Percentiles rank a stretch among this genome's conserved stretches.
Evolutionary conservation across 2,113 vertebrate species (phyloP).

Genomic region (Micronycteris hirsuta): DNA sequence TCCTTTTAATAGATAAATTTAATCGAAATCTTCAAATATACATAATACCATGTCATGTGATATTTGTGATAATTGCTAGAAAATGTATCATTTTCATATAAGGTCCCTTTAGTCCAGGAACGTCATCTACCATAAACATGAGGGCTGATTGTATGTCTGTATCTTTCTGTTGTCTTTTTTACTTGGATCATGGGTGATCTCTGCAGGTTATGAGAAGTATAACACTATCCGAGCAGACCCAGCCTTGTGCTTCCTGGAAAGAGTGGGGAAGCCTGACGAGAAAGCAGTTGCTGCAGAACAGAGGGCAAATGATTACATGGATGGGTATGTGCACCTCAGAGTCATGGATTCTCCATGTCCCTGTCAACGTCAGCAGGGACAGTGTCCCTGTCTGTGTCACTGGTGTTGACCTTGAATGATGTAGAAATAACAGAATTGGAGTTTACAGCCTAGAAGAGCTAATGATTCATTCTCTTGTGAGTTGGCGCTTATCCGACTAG

Average conservation of each 20-base stretch:
- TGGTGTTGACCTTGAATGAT: not conserved
- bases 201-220: conserved; percentile 97
- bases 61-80: conserved; percentile 33
- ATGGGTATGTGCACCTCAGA: conserved; percentile 85
- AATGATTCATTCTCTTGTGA: not conserved
- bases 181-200: not conserved
- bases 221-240: conserved; percentile 97
- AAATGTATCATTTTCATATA: conserved; percentile 14
- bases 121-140: not conserved
- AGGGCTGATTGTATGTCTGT: not conserved
- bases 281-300: conserved; percentile 98
- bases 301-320: conserved; percentile 96
- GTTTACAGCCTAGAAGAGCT: not conserved
- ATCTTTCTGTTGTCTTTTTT: not conserved
- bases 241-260: conserved; percentile 93
- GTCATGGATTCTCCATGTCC: not conserved
- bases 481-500: not conserved
- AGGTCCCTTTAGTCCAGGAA: not conserved
- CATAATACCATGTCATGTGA: not conserved
- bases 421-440: not conserved
- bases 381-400: not conserved
- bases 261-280: conserved; percentile 96
- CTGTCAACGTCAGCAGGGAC: not conserved
- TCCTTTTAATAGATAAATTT: conserved; percentile 2
- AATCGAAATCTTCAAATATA: not conserved